Conservation (phyloP, 2,113 vertebrate species). For the Perca flavescens region DNA sequence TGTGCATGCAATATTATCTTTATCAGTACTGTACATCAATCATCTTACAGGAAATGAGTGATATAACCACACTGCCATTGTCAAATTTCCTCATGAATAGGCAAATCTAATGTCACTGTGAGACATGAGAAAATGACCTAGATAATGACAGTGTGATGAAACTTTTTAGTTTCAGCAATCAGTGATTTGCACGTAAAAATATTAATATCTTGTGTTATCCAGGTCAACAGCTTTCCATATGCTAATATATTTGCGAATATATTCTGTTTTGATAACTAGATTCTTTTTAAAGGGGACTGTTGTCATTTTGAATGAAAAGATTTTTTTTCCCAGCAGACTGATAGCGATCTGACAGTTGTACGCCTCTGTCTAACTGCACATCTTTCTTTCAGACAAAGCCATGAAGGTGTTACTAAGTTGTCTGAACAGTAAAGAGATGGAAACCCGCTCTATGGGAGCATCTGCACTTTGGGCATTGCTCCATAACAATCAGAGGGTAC, state of each 20-base stretch:
- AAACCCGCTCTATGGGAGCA: constrained; percentile 88
- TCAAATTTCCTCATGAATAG: neutral
- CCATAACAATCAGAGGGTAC: constrained; percentile 95
- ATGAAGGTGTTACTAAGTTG: constrained; percentile 86
- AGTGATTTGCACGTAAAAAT: neutral
- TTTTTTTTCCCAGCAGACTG: neutral
- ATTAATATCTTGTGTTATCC: neutral
- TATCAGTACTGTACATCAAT: neutral
- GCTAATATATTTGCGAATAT: neutral
- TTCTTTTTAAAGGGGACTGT: neutral
- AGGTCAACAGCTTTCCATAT: neutral
- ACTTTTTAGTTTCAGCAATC: neutral
- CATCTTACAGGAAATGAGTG: neutral
- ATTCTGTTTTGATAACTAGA: neutral
- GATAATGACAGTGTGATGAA: neutral
- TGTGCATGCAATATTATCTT: neutral
- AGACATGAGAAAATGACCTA: neutral
- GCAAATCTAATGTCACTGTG: too few species aligned
- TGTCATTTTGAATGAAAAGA: neutral
- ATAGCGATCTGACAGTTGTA: neutral
- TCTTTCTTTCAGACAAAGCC: constrained; percentile 86
- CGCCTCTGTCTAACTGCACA: neutral
- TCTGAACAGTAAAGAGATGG: constrained; percentile 86
- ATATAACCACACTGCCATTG: neutral
- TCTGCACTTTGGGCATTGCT: constrained; percentile 94